Evolutionary conservation across 2,113 vertebrate genomes (phyloP).

Genomic region (Cariama cristata): DNA sequence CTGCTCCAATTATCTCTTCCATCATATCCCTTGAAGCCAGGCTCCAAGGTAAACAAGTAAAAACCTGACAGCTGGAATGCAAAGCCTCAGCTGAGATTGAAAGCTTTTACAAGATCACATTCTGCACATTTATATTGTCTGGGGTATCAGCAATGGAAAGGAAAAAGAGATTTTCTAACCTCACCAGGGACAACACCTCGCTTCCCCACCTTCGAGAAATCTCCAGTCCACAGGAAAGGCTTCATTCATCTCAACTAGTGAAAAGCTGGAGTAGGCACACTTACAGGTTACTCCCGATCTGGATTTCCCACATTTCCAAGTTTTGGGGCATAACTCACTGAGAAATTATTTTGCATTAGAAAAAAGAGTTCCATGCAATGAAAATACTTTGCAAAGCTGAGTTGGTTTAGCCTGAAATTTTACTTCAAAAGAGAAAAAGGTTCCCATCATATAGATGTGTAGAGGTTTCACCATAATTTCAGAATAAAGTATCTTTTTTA

Average conservation of each 20-base stretch:
- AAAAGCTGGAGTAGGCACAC: not conserved
- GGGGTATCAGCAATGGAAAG: not conserved
- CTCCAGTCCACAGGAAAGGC: not conserved
- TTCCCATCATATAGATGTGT: not conserved
- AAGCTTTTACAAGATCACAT: slow-evolving; percentile 10
- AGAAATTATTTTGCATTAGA: slow-evolving; percentile 5
- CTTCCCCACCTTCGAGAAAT: not conserved
- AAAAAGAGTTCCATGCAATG: not conserved
- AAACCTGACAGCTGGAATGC: slow-evolving; percentile 58
- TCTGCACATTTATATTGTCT: slow-evolving; percentile 7
- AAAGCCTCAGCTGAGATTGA: slow-evolving; percentile 33
- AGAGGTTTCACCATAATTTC: not conserved
- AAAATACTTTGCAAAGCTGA: not conserved
- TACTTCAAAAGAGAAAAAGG: not conserved
- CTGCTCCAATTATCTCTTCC: slow-evolving; percentile 12
- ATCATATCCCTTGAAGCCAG: not conserved
- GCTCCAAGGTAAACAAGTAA: slow-evolving; percentile 62
- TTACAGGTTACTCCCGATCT: not conserved
- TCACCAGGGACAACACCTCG: not conserved
- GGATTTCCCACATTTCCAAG: not conserved
- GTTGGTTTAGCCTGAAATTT: not conserved
- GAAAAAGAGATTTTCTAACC: slow-evolving; percentile 15
- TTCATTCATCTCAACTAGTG: not conserved
- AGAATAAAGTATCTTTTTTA: not conserved
- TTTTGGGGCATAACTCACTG: not conserved